Evolutionary conservation across 2,888 invertebrate genomes (phyloP).

Genomic region (Nasonia oneida): DNA sequence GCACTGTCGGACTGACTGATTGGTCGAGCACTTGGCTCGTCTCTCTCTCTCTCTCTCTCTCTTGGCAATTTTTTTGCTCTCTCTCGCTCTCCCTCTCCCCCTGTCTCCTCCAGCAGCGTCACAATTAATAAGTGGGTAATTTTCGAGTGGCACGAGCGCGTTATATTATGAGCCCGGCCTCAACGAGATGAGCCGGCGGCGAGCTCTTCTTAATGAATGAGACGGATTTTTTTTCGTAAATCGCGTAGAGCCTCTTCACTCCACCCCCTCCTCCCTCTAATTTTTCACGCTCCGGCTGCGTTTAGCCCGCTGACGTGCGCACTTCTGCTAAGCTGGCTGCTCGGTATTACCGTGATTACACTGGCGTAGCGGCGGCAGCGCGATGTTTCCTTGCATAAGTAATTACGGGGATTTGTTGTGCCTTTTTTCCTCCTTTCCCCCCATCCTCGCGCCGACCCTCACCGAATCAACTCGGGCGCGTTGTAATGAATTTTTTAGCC

Average conservation of each 20-base stretch:
- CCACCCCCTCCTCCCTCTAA: neutral
- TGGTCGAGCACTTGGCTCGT: conserved; percentile 61
- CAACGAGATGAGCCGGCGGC: neutral
- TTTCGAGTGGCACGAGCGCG: neutral
- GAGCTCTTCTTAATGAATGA: conserved; percentile 50
- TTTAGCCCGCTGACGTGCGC: conserved; percentile 18
- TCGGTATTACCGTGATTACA: conserved; percentile 51
- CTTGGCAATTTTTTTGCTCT: conserved; percentile 27
- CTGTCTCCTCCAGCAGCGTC: neutral
- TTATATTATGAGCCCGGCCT: neutral
- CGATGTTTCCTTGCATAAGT: conserved; percentile 21
- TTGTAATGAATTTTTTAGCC: conserved; percentile 22
- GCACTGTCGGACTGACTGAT: conserved; percentile 66
- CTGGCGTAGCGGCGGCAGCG: neutral
- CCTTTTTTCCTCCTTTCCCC: neutral
- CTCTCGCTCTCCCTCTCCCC: neutral
- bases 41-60: conserved; percentile 26
- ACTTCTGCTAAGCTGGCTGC: neutral
- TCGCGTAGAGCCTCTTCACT: neutral
- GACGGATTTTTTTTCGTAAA: conserved; percentile 27
- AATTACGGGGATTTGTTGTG: conserved; percentile 14
- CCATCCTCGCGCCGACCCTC: neutral
- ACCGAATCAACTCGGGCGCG: neutral
- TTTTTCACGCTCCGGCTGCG: conserved; percentile 35
- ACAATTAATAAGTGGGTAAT: conserved; percentile 53